Evolutionary conservation across 2,888 invertebrate species (phyloP).

Genomic region (Campopleginae sp.): DNA sequence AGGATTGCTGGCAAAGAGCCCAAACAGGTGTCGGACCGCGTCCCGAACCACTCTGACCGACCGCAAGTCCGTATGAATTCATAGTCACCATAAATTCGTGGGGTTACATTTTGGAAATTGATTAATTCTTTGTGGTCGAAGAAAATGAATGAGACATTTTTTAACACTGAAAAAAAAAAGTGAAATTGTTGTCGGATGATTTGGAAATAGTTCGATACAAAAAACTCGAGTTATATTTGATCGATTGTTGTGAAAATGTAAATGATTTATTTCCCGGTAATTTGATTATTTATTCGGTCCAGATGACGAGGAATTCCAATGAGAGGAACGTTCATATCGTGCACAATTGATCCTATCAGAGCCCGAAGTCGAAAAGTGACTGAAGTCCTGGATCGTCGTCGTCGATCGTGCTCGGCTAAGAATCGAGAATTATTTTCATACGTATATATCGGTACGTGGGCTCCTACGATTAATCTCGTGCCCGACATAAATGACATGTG

Average conservation of each 20-base stretch:
- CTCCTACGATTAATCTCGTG: slow-evolving; percentile 60
- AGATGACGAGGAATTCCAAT: background rate
- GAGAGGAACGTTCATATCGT: background rate
- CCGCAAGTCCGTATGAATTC: slow-evolving; percentile 44
- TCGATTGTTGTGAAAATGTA: background rate
- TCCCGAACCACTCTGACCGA: slow-evolving; percentile 14
- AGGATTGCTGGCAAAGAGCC: slow-evolving; percentile 46
- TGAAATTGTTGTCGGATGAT: background rate
- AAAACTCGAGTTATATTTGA: background rate
- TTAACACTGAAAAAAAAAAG: too few species aligned
- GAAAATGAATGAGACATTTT: too few species aligned
- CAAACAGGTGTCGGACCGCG: slow-evolving; percentile 25
- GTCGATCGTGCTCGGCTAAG: background rate
- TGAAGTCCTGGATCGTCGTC: slow-evolving; percentile 43
- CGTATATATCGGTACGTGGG: background rate
- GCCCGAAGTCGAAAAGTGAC: slow-evolving; percentile 58
- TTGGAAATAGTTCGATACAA: background rate
- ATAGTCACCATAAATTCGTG: slow-evolving; percentile 10
- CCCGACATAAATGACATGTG: slow-evolving; percentile 62
- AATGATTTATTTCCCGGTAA: background rate
- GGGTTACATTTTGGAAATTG: background rate
- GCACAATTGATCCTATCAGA: slow-evolving; percentile 43
- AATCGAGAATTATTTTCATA: slow-evolving; percentile 61
- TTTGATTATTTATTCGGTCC: slow-evolving; percentile 2
- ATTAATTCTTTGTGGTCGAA: too few species aligned